A percentile compares a stretch with the other conserved stretches of the same genome.
Conservation (phyloP, 2,797 vertebrate species). For the Tragelaphus eurycerus region DNA sequence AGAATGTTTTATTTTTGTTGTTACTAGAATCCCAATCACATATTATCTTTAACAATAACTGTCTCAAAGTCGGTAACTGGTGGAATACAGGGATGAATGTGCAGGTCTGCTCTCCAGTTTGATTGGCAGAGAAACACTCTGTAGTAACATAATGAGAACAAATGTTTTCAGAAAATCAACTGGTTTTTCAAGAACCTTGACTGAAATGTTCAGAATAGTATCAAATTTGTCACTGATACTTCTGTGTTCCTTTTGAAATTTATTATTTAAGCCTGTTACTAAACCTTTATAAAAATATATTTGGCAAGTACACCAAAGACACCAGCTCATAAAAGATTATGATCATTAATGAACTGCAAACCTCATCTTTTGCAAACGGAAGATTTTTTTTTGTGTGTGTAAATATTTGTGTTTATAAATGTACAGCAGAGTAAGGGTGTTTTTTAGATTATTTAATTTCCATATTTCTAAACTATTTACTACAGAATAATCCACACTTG, state of each 20-base stretch:
- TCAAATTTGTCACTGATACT: slow-evolving; percentile 72
- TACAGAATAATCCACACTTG: slow-evolving; percentile 86
- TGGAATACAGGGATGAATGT: not conserved
- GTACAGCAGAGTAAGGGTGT: slow-evolving; percentile 85
- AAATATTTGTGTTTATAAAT: slow-evolving; percentile 94
- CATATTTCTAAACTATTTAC: slow-evolving; percentile 89
- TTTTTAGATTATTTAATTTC: slow-evolving; percentile 96
- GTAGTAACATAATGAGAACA: slow-evolving; percentile 53
- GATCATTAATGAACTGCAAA: slow-evolving; percentile 83
- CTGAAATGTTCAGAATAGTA: slow-evolving; percentile 52
- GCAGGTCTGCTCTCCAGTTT: slow-evolving; percentile 14
- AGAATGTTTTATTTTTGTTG: slow-evolving; percentile 60
- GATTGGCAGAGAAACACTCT: slow-evolving; percentile 13
- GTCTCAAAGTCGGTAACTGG: not conserved
- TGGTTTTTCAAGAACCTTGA: slow-evolving; percentile 64
- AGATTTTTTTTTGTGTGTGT: slow-evolving; percentile 82
- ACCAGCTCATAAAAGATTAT: slow-evolving; percentile 82
- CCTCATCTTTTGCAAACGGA: slow-evolving; percentile 84
- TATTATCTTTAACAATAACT: not conserved
- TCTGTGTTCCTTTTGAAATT: slow-evolving; percentile 75
- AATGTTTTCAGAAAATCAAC: slow-evolving; percentile 55
- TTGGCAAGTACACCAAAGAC: slow-evolving; percentile 87
- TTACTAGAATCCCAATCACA: slow-evolving; percentile 55
- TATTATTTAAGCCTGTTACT: slow-evolving; percentile 75
- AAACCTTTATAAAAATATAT: slow-evolving; percentile 77